These are phyloP conservation scores for Yasuhikotakia modesta DNA, from an alignment of 2,797 vertebrate genomes.

Conservation along the genomic window DNA sequence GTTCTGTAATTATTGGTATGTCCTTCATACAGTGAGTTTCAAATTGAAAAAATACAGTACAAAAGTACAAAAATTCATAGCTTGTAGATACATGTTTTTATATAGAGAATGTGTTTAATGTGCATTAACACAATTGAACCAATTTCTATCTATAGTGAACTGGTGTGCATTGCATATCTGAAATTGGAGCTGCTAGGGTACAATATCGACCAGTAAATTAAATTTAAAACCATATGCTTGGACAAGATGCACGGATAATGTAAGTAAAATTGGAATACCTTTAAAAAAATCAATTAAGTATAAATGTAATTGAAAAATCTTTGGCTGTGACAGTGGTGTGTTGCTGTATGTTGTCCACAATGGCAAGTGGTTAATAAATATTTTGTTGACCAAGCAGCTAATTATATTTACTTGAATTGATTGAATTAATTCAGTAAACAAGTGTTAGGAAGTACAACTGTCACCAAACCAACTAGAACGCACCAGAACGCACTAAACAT, in stretches of 20 bases:
- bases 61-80: neutral
- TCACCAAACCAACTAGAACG: neutral
- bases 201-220: too few species aligned
- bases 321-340: too few species aligned
- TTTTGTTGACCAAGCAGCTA: neutral
- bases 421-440: conserved; percentile 1
- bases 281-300: too few species aligned
- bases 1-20: neutral
- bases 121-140: neutral
- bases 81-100: neutral
- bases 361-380: neutral
- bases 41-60: too few species aligned
- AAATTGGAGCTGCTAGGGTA: too few species aligned
- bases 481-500: neutral
- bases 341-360: neutral
- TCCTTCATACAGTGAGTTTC: neutral
- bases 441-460: neutral
- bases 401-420: neutral
- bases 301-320: too few species aligned
- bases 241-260: too few species aligned
- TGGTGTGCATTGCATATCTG: too few species aligned
- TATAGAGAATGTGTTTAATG: neutral
- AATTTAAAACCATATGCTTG: too few species aligned
- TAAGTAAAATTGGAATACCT: too few species aligned
- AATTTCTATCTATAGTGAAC: too few species aligned